phyloP scores from a whole-genome alignment of 2,888 invertebrate species.

The Mimachlamys varia region DNA sequence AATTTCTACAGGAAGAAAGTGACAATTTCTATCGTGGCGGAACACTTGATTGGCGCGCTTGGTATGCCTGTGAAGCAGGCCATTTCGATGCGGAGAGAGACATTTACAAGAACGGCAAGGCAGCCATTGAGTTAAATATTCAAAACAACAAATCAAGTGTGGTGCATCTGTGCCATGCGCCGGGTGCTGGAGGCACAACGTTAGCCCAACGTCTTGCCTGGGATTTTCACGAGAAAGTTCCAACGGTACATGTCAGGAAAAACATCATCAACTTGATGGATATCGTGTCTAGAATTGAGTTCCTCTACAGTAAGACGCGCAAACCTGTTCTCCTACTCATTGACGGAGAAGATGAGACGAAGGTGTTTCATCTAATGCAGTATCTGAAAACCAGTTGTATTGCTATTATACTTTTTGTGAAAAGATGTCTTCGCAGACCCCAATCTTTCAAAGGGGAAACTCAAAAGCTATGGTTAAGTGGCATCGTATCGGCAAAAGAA shows the following conservation, averaged over 20 bases:
- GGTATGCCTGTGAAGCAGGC: constrained; percentile 53
- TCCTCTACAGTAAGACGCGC: constrained; percentile 53
- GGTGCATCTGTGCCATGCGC: constrained; percentile 58
- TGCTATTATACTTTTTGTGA: constrained; percentile 57
- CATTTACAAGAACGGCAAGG: constrained; percentile 43
- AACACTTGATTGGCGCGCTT: constrained; percentile 57
- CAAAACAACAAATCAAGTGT: constrained; percentile 46
- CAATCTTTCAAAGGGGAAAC: background rate
- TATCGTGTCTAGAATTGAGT: constrained; percentile 49
- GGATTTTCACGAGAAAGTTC: constrained; percentile 52
- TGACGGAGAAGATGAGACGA: constrained; percentile 62
- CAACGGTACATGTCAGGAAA: constrained; percentile 56
- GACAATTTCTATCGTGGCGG: constrained; percentile 62
- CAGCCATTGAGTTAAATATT: constrained; percentile 46
- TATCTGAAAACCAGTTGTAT: constrained; percentile 24
- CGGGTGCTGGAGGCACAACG: constrained; percentile 64
- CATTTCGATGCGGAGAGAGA: constrained; percentile 57
- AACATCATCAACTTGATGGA: constrained; percentile 50
- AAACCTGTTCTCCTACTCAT: constrained; percentile 56
- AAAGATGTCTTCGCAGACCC: constrained; percentile 52
- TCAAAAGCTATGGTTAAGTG: background rate
- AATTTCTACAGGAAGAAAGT: constrained; percentile 52
- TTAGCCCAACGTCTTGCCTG: constrained; percentile 60
- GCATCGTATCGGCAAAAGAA: background rate
- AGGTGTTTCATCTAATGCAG: constrained; percentile 43